Base-by-base conservation (phyloP, 2,113 vertebrate genomes). In the Oenanthe melanoleuca region DNA sequence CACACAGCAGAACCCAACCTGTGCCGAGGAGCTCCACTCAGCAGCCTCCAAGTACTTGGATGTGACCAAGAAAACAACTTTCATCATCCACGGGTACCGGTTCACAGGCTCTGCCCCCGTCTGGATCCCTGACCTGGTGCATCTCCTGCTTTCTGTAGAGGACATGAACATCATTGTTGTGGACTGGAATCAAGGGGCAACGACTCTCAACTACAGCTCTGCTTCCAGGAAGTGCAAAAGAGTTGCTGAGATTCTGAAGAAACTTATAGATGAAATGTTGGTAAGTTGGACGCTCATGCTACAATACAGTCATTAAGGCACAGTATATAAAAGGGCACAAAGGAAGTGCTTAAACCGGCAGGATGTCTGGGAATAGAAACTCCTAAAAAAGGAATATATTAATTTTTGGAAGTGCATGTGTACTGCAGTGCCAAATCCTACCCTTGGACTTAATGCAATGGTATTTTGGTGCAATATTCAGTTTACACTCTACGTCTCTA, bases 171-270 rank as follows among this genome's bases (percentile, higher is more conserved):
- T 99, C 52, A 81, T 99, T 1, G 94, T 99, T 33, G 99, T 99
- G 75, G 99, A 99, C 83, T 99, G 99, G 99, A 99, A 99, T 96
- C 97, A 95, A 11, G 99, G 99, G 2, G 99, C 99, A 8, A 98
- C 99, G 0, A 99, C 98, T 37, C 64, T 99, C 33, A 98, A 98
- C 91, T 99, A 99, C 92, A 96, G 70, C 66, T 97, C 94, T 0
- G 98, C 99, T 4, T 98, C 98, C 25, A 88, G 73, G 14, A 98
- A 98, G 78, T 98, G 98, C 40, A 98, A 89, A 56, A 97, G 95
- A 55, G 99, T 99, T 1, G 99, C 99, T 4, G 70, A 87, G 42
- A 97, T 99, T 95, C 98, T 99, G 94, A 99, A 98, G 21, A 94
- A 96, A 50, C 97, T 98, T 82, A 98, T 99, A n/a, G 85, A 97